Evolutionary conservation across 2,888 invertebrate genomes (phyloP).

Genomic region (Eustalomyia histrio): DNA sequence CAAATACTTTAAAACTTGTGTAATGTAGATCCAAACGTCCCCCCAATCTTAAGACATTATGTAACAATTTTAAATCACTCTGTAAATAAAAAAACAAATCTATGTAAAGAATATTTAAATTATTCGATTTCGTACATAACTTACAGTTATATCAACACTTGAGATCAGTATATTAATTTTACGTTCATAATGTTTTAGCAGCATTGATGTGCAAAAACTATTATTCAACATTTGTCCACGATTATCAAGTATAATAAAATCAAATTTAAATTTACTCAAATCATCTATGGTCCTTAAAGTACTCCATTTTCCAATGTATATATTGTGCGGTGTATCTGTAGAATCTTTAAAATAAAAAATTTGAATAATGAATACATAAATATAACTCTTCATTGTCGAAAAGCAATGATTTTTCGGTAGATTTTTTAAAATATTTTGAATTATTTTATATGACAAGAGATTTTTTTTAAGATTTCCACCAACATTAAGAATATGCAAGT

Average conservation of each 20-base stretch:
- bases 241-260: conserved; percentile 76
- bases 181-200: conserved; percentile 76
- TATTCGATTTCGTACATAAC: conserved; percentile 8
- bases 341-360: conserved; percentile 67
- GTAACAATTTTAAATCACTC: conserved; percentile 76
- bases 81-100: conserved; percentile 52
- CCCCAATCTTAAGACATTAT: conserved; percentile 75
- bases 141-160: conserved; percentile 77
- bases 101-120: no score
- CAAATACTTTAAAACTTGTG: conserved; percentile 71
- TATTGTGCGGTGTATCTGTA: conserved; percentile 71
- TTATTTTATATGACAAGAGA: background rate
- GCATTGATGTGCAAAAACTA: conserved; percentile 76
- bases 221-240: conserved; percentile 76
- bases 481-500: no score
- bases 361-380: background rate
- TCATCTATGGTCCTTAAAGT: conserved; percentile 73
- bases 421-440: no score
- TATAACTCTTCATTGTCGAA: no score
- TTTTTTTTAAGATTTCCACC: no score
- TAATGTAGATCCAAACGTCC: conserved; percentile 74
- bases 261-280: conserved; percentile 74
- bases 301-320: conserved; percentile 77
- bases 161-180: conserved; percentile 76
- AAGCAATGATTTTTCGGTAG: no score